A percentile compares a stretch with the other conserved stretches of the same genome.
Evolutionary conservation across 2,888 invertebrate genomes (phyloP).

Genomic region (Minunthozetes semirufus): DNA sequence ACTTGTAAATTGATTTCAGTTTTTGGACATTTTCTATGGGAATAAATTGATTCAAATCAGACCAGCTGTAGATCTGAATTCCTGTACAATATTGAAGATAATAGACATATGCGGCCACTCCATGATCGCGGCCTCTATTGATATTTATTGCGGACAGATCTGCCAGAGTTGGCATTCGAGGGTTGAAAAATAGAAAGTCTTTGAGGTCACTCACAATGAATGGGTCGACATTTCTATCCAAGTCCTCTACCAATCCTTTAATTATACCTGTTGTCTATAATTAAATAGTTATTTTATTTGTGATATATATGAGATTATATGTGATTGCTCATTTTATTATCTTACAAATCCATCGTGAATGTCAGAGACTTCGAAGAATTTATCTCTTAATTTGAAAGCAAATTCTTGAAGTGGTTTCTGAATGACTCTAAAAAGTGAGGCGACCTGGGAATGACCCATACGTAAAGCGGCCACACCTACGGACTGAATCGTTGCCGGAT

Average conservation of each 20-base stretch:
- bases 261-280: slow-evolving; percentile 23
- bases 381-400: slow-evolving; percentile 30
- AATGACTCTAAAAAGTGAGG: slow-evolving; percentile 9
- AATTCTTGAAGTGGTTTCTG: neutral
- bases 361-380: slow-evolving; percentile 29
- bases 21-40: slow-evolving; percentile 14
- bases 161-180: neutral
- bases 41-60: slow-evolving; percentile 30
- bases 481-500: slow-evolving; percentile 39
- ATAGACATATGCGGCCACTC: slow-evolving; percentile 32
- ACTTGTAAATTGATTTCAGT: slow-evolving; percentile 33
- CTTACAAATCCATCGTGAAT: slow-evolving; percentile 28
- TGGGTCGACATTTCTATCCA: neutral
- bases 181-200: slow-evolving; percentile 7
- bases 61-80: slow-evolving; percentile 19
- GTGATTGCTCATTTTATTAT: neutral
- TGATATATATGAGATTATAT: neutral
- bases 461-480: slow-evolving; percentile 34
- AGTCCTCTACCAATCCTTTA: slow-evolving; percentile 20
- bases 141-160: slow-evolving; percentile 33
- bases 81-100: slow-evolving; percentile 33
- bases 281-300: too few species aligned
- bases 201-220: slow-evolving; percentile 10
- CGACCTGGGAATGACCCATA: slow-evolving; percentile 33
- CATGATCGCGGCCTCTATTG: slow-evolving; percentile 33